A percentile compares a stretch with the other conserved stretches of the same genome.
Conservation (phyloP, 2,797 vertebrate genomes). For the Trachops cirrhosus region DNA sequence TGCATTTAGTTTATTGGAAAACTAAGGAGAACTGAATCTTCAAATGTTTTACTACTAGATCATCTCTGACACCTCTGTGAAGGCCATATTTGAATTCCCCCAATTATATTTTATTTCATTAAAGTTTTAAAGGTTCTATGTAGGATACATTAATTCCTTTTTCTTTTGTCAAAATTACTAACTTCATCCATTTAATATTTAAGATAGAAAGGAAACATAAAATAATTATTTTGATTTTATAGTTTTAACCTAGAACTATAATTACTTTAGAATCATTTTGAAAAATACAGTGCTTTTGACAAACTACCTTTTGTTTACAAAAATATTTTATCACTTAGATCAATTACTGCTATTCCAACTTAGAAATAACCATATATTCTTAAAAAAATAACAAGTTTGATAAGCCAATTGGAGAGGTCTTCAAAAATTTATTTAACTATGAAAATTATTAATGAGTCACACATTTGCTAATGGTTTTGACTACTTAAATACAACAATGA, state of each 20-base stretch:
- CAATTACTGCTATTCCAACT: background rate
- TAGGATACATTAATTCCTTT: background rate
- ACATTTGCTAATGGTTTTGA: background rate
- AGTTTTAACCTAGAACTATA: constrained; percentile 6
- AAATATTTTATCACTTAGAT: constrained; percentile 28
- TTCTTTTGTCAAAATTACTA: background rate
- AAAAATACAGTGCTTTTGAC: background rate
- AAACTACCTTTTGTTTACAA: constrained; percentile 23
- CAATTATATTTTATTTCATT: background rate
- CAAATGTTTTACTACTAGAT: constrained; percentile 63
- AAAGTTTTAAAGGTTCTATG: constrained; percentile 1
- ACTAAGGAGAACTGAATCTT: constrained; percentile 63
- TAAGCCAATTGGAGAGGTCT: background rate
- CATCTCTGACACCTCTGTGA: constrained; percentile 49
- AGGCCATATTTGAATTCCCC: constrained; percentile 22
- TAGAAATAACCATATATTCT: background rate
- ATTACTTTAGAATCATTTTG: background rate
- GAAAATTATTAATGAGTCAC: background rate
- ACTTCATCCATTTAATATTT: constrained; percentile 3
- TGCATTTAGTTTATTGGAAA: constrained; percentile 74
- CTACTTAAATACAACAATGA: constrained; percentile 16
- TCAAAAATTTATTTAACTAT: constrained; percentile 6
- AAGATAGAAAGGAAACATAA: background rate
- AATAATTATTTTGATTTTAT: constrained; percentile 18
- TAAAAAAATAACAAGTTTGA: background rate